Conservation (phyloP, 2,797 vertebrate genomes). For the Pipistrellus kuhlii region DNA sequence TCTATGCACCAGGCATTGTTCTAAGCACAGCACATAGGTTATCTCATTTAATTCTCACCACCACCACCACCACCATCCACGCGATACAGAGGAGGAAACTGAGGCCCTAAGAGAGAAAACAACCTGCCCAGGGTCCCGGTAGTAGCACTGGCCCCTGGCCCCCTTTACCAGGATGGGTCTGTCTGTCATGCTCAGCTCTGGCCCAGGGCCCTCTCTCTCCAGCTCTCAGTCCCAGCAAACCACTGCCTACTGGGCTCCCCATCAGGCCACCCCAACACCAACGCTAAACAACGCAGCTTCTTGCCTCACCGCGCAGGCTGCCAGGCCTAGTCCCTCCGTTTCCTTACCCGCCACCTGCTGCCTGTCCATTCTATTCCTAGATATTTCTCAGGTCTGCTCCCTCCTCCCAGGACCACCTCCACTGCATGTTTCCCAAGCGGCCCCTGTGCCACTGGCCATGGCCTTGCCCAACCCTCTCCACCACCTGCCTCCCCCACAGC, state of each 20-base stretch:
- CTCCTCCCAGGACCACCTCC: background rate
- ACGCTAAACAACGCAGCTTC: background rate
- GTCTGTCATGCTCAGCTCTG: background rate
- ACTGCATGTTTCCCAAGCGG: background rate
- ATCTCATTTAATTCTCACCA: background rate
- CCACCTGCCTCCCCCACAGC: no score
- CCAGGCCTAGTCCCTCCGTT: background rate
- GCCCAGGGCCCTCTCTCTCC: background rate
- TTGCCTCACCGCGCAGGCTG: accelerated
- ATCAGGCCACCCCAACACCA: background rate
- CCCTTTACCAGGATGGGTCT: background rate
- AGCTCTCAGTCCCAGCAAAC: background rate
- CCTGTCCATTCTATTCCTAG: background rate
- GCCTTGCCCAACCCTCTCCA: background rate
- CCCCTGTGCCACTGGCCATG: background rate
- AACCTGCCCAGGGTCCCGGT: background rate
- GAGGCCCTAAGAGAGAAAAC: background rate
- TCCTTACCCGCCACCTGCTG: background rate
- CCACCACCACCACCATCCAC: no score
- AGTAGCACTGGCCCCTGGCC: background rate
- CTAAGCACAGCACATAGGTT: accelerated
- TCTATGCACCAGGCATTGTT: background rate
- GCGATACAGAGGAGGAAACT: background rate
- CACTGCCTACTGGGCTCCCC: background rate
- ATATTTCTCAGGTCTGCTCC: background rate